Evolutionary conservation across 2,797 vertebrate genomes (phyloP).

Genomic region (Hemitrygon akajei): DNA sequence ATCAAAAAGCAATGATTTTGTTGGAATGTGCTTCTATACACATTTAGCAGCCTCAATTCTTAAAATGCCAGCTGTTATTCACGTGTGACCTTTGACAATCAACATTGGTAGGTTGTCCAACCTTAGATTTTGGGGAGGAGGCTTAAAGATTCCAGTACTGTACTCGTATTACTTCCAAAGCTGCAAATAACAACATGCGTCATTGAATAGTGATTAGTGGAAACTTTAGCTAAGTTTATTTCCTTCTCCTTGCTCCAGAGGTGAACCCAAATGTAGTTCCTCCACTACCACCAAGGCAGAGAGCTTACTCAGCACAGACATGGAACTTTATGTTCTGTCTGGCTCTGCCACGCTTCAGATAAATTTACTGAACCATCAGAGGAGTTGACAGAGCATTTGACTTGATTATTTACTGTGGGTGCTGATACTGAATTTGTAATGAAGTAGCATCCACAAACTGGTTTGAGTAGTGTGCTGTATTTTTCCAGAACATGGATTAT

Average conservation of each 20-base stretch:
- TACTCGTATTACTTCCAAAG: not conserved
- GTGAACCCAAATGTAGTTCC: not conserved
- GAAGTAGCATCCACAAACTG: not conserved
- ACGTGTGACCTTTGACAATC: not conserved
- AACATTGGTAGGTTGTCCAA: not conserved
- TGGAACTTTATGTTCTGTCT: constrained; percentile 14
- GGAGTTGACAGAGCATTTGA: not conserved
- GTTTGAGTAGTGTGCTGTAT: not conserved
- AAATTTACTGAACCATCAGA: not conserved
- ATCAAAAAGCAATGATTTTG: not conserved
- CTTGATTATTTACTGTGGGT: not conserved
- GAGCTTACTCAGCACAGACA: not conserved
- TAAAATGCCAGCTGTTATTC: not conserved
- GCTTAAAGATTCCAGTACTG: too few relatives aligned
- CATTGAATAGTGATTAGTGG: not conserved
- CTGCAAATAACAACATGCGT: not conserved
- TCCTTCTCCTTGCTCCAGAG: not conserved
- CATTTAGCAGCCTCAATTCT: not conserved
- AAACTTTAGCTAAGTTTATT: constrained; percentile 1
- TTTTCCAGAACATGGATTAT: not conserved
- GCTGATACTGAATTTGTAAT: not conserved
- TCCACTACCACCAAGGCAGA: not conserved
- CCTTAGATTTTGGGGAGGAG: not conserved
- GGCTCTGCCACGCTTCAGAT: not conserved
- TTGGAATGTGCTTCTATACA: not conserved